Base-by-base conservation (phyloP, 2,797 vertebrate species). In the Chromis chromis region DNA sequence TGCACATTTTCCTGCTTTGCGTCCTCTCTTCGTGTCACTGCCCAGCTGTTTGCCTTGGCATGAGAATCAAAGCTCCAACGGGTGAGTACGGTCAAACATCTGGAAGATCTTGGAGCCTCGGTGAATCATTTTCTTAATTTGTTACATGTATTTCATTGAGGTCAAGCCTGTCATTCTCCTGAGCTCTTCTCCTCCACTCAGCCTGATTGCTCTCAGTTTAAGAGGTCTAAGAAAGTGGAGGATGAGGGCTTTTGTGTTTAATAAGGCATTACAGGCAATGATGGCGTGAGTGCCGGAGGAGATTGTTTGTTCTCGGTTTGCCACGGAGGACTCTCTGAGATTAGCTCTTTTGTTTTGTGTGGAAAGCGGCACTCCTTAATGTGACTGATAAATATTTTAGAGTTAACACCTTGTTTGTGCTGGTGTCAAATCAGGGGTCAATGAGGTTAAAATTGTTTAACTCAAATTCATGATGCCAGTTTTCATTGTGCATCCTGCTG, bases 381-480 rank as follows among this genome's bases (percentile, higher is more conserved):
- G 86, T 71, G 72, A 80, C 5, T 77, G 65, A 90, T 94, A 65
- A 87, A 92, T 93, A 87, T 90, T 94, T 92, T 54, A 92, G 74
- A 66, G 62, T 62, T 74, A 70, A 87, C 87, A 87, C 76, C 54
- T 82, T 76, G 84, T 79, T 88, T 83, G 82, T 68, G 69, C 46
- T 54, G 50, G 58, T 25, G 72, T 75, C 39, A 40, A 59, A 63
- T 76, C 83, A 74, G 54, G 17, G 48, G 28, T 77, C 70, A 80
- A 0, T 3, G 10, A 25, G 17, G 70, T 54, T 7, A 62, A 64
- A 75, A 31, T 8, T 31, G 31, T 44, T 58, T 22, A n/a, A 61
- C 56, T 55, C 24, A 55, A 39, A 60, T 53, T 1, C 1, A 19
- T 7, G 7, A 19, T 16, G 42, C 19, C 42, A 60, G 10, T 27